These are phyloP conservation scores for Noctilio leporinus DNA, from an alignment of 2,113 vertebrate genomes.

Conservation along the genomic window DNA sequence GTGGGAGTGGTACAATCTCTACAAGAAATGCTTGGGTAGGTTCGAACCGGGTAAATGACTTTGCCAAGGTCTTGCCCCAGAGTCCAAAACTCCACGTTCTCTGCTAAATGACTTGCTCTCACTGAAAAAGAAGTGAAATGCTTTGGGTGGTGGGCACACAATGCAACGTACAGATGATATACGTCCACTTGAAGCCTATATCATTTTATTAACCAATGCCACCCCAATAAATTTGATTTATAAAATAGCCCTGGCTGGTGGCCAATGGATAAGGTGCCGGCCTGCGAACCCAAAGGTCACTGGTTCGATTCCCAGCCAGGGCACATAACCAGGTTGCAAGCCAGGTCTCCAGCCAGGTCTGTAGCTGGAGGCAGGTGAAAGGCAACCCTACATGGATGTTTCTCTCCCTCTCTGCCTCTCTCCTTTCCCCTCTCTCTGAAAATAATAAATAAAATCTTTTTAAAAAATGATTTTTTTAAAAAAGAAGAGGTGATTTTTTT, in stretches of 20 bases:
- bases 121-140: background rate
- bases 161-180: background rate
- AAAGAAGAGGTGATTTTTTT: background rate
- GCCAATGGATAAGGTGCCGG: too few species aligned
- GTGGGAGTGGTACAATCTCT: background rate
- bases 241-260: too few species aligned
- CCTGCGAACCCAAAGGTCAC: too few species aligned
- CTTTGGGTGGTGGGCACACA: background rate
- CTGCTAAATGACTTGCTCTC: background rate
- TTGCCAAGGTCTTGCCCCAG: background rate
- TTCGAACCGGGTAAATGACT: background rate
- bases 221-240: background rate
- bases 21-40: background rate
- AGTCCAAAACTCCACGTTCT: background rate
- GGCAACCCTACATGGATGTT: too few species aligned
- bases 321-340: too few species aligned
- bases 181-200: background rate
- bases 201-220: background rate
- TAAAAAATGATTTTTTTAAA: too few species aligned
- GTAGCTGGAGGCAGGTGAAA: too few species aligned
- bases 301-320: too few species aligned
- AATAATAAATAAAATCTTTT: too few species aligned
- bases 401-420: too few species aligned
- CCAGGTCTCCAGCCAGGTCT: too few species aligned
- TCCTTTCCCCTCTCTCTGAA: too few species aligned